phyloP scores from a whole-genome alignment of 2,888 invertebrate genomes.

The Parthenolecanium corni region DNA sequence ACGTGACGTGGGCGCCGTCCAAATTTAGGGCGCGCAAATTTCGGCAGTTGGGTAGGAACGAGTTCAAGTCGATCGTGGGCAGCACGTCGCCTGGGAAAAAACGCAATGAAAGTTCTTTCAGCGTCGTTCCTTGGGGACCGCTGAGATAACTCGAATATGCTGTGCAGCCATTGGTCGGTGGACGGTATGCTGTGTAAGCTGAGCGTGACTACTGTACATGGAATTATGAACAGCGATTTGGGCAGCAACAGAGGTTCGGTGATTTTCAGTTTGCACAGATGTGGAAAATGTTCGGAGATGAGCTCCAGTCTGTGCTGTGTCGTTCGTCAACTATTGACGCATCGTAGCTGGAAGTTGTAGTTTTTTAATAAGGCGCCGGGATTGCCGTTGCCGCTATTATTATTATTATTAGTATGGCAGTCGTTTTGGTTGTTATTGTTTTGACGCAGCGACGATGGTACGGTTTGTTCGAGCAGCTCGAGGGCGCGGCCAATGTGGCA shows the following conservation, averaged over 20 bases:
- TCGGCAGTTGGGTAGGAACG: constrained; percentile 37
- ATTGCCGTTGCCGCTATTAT: not conserved
- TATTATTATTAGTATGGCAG: too few relatives aligned
- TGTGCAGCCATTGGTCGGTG: constrained; percentile 38
- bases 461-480: constrained; percentile 37
- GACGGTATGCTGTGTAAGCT: constrained; percentile 39
- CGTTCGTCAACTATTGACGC: constrained; percentile 38
- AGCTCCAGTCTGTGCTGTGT: constrained; percentile 38
- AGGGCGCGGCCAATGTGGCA: constrained; percentile 40
- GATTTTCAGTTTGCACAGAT: constrained; percentile 38
- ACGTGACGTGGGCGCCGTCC: constrained; percentile 38
- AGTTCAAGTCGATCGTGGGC: constrained; percentile 37
- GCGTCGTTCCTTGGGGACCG: constrained; percentile 37
- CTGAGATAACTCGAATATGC: constrained; percentile 38
- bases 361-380: constrained; percentile 33
- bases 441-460: not conserved
- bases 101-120: constrained; percentile 38
- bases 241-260: constrained; percentile 40
- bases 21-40: constrained; percentile 38
- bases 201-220: constrained; percentile 37
- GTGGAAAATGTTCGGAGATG: constrained; percentile 39
- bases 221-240: constrained; percentile 37
- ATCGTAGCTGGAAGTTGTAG: constrained; percentile 37
- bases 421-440: not conserved
- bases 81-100: constrained; percentile 36